Evolutionary conservation across 2,888 invertebrate species (phyloP).

Genomic region (Caenorhabditis becei): DNA sequence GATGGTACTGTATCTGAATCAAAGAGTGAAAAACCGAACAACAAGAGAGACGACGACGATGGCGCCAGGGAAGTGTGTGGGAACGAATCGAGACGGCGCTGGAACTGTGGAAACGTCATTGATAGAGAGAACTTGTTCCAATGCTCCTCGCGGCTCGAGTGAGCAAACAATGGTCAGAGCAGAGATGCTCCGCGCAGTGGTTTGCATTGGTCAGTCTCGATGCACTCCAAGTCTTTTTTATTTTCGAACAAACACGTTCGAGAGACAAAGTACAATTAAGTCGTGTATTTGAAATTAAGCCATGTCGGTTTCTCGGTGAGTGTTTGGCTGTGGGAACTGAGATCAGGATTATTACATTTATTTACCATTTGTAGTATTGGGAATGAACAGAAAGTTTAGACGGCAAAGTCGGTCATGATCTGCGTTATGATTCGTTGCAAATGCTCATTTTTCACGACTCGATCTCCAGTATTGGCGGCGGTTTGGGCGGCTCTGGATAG

Average conservation of each 20-base stretch:
- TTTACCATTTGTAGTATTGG: too few relatives aligned
- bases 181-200: conserved; percentile 10
- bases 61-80: conserved; percentile 9
- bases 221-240: conserved; percentile 47
- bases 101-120: background rate
- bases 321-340: too few relatives aligned
- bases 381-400: conserved; percentile 10
- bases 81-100: background rate
- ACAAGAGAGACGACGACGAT: conserved; percentile 5
- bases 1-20: conserved; percentile 46
- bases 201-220: conserved; percentile 55
- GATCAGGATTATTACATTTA: background rate
- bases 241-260: conserved; percentile 37
- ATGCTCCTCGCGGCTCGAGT: conserved; percentile 37
- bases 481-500: conserved; percentile 45
- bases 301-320: too few relatives aligned
- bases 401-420: conserved; percentile 57
- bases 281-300: conserved; percentile 13
- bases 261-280: conserved; percentile 22
- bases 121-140: conserved; percentile 19
- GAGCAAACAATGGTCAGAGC: conserved; percentile 47
- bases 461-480: conserved; percentile 45
- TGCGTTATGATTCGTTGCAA: conserved; percentile 51
- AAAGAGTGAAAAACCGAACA: conserved; percentile 45
- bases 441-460: conserved; percentile 44